Conservation (phyloP, 2,113 vertebrate species). For the Stercorarius parasiticus region DNA sequence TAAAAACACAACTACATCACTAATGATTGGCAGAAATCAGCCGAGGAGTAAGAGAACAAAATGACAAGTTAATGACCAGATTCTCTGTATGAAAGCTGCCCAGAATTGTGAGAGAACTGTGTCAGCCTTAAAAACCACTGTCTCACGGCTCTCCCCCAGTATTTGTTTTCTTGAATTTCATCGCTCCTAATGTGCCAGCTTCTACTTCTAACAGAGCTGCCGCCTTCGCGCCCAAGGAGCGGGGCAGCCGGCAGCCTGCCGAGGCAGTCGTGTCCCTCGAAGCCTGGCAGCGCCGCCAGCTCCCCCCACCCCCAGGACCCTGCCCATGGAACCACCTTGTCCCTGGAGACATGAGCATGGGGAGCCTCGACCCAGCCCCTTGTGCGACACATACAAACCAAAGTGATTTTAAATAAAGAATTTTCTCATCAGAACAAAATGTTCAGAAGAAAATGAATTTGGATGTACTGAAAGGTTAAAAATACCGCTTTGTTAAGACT, state of each 20-base stretch:
- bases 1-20: neutral
- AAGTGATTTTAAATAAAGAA: neutral
- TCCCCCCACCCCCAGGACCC: rapidly evolving
- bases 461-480: neutral
- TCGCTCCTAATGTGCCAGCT: neutral
- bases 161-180: neutral
- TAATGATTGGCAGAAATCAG: neutral
- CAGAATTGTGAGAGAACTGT: neutral
- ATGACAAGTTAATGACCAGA: neutral
- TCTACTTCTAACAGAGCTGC: neutral
- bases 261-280: rapidly evolving
- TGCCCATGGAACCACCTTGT: neutral
- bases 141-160: neutral
- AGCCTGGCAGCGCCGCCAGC: neutral
- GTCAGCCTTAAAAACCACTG: neutral
- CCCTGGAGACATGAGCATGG: rapidly evolving
- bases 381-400: neutral
- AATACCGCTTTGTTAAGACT: neutral
- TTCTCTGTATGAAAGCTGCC: neutral
- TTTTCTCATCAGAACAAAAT: neutral
- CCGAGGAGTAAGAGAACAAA: neutral
- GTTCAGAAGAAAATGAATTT: neutral
- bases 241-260: neutral
- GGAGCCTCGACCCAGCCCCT: neutral
- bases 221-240: rapidly evolving